These are phyloP conservation scores for Agrochola macilenta DNA, from an alignment of 2,888 invertebrate species.

Conservation along the genomic window DNA sequence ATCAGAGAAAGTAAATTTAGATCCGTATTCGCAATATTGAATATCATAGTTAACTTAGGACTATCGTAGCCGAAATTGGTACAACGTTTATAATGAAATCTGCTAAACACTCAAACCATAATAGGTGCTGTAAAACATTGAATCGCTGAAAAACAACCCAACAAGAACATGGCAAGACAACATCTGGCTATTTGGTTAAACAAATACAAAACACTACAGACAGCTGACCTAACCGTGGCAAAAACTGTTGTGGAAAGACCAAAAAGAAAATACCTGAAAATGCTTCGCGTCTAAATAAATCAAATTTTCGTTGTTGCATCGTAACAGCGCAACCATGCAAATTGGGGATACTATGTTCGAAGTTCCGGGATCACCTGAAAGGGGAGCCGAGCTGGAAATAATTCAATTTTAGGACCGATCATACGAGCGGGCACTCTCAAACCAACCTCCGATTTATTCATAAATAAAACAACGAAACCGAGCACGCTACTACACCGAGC, in stretches of 20 bases:
- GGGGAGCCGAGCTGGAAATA: slow-evolving; percentile 75
- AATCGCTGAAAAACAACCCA: background rate
- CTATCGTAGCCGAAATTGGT: background rate
- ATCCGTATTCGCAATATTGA: background rate
- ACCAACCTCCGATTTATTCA: slow-evolving; percentile 75
- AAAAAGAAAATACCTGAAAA: slow-evolving; percentile 50
- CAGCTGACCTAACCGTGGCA: slow-evolving; percentile 57
- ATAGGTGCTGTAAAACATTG: background rate
- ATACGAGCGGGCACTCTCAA: slow-evolving; percentile 72
- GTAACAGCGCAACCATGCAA: slow-evolving; percentile 73
- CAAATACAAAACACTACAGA: slow-evolving; percentile 65
- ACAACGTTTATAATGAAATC: background rate
- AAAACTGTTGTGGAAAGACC: slow-evolving; percentile 50
- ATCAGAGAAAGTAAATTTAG: slow-evolving; percentile 21
- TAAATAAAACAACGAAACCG: slow-evolving; percentile 74
- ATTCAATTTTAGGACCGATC: slow-evolving; percentile 83
- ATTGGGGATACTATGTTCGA: slow-evolving; percentile 69
- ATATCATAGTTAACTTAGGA: background rate
- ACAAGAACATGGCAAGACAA: slow-evolving; percentile 43
- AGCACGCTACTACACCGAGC: slow-evolving; percentile 27
- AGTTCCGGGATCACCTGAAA: slow-evolving; percentile 63
- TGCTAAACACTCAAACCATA: background rate
- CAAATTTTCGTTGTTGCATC: slow-evolving; percentile 67
- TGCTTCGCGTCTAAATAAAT: slow-evolving; percentile 69
- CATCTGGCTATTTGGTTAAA: slow-evolving; percentile 61